Evolutionary conservation across 92 coral and sea anemone species (phyloP), one percentile per base, ranked within the genome.

Genomic region (Paragorgia papillata): DNA sequence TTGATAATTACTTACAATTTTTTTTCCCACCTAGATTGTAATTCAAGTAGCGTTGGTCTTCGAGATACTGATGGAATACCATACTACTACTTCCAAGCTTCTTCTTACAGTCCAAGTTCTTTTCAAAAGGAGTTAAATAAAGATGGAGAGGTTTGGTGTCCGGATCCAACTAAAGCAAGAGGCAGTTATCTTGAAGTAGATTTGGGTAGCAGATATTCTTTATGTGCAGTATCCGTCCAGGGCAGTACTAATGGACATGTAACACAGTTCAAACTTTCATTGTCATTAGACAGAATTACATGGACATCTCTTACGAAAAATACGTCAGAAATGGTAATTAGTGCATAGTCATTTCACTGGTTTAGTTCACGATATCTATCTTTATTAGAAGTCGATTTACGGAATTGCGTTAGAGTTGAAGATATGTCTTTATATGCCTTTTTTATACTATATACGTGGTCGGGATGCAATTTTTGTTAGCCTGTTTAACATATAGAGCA

Each of bases 121-220:
- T 22, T 21, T 31, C 3, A 31, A 22, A 56, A 56, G 17, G 7
- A 17, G 10, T 28, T 56, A 56, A 56, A 56, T 56, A 56, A 56
- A 56, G 43, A 4, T 1, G 53, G 57, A 32, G 33, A 33, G 1
- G 57, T 64, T 20, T 71, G 78, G 78, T 71, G 78, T 71, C 48
- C 78, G 21, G 27, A 30, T 31, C 20, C 37, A 30, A n/a, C 10
- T 1, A 71, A 21, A 39, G 51, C 2, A 55, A 33, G 54, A 4
- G 65, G 34, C 50, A 71, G 78, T 35, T 71, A 49, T 55, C 78
- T 71, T 31, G 78, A 71, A 54, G 51, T 71, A 13, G 78, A 71
- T 34, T 64, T 71, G 30, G 78, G 78, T 7, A 51, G 54, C 26
- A 43, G 32, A 29, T 71, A 71, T 71, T 71, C 41, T 14, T 39